phyloP scores from a whole-genome alignment of 2,113 vertebrate species.

The Hyla sarda region DNA sequence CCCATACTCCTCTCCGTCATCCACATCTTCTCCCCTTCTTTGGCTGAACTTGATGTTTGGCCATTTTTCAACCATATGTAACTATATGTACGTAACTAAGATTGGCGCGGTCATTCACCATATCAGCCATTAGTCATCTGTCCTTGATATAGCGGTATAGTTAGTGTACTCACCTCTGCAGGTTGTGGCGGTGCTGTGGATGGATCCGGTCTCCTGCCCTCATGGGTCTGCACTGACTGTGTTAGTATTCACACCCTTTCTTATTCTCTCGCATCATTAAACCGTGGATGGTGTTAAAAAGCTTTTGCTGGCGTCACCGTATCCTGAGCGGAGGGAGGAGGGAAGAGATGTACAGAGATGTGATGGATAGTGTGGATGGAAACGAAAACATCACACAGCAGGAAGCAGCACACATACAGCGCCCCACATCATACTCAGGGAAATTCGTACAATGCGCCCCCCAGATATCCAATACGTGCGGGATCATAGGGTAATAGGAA shows the following conservation, averaged over 20 bases:
- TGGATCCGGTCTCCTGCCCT: not conserved
- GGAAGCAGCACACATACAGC: not conserved
- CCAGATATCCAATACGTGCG: too few relatives aligned
- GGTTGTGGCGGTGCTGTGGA: not conserved
- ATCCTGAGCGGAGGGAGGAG: constrained; percentile 39
- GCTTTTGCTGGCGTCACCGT: constrained; percentile 35
- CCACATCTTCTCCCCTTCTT: too few relatives aligned
- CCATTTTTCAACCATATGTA: too few relatives aligned
- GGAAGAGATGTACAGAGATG: constrained; percentile 14
- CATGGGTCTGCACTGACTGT: not conserved
- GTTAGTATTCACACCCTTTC: constrained; percentile 32
- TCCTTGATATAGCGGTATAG: too few relatives aligned
- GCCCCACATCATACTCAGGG: not conserved
- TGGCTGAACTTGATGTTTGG: too few relatives aligned
- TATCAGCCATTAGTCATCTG: too few relatives aligned
- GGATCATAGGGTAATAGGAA: too few relatives aligned
- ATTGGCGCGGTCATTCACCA: too few relatives aligned
- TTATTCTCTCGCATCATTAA: constrained; percentile 33
- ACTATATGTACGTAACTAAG: too few relatives aligned
- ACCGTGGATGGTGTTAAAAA: constrained; percentile 42
- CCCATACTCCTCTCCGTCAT: too few relatives aligned
- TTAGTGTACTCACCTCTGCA: not conserved
- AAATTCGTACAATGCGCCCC: too few relatives aligned
- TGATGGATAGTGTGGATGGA: not conserved
- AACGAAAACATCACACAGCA: constrained; percentile 28